Base-by-base conservation (phyloP, 2,113 vertebrate genomes). In the Carlito syrichta region DNA sequence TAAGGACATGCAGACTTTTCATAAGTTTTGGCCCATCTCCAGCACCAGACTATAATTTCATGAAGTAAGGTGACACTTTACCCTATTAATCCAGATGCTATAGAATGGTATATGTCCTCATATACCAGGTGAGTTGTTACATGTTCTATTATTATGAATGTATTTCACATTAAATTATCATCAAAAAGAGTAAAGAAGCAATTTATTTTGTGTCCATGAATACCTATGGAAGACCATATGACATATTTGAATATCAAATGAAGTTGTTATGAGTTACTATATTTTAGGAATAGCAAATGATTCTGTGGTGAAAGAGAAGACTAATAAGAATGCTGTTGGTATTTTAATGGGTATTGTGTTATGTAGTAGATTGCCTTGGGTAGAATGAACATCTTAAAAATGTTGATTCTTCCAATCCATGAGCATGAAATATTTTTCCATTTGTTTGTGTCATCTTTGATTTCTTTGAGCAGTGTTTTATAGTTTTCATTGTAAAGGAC, bases 231-330 rank as follows among this genome's bases (percentile, higher is more conserved):
- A 7, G 96, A 98, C 91, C 43, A 87, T 95, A 97, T 91, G 81
- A 96, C 76, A 96, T 86, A n/a, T 93, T 73, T 97, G 96, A 98
- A 97, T 98, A 97, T 27, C 35, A 95, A 94, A 98, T 96, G 45
- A 97, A 98, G 96, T 97, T 3, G 94, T 95, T 97, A 92, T 81
- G 62, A 97, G 96, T 62, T 62, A 58, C 69, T 92, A 91, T 92
- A 96, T 38, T 88, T 77, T 92, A 97, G 95, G 94, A 97, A 97
- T 93, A 93, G 35, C 23, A 97, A 97, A 97, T 94, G 13, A 92
- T 93, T 95, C 54, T 2, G 0, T 94, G 98, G 91, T 81, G 58
- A 97, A 66, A 97, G 50, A 97, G 71, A 96, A 63, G 77, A n/a
- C n/a, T n/a, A n/a, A n/a, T n/a, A n/a, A n/a, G n/a, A n/a, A n/a